phyloP scores from a whole-genome alignment of 2,797 vertebrate species.

The Alcedo quadribrachys region DNA sequence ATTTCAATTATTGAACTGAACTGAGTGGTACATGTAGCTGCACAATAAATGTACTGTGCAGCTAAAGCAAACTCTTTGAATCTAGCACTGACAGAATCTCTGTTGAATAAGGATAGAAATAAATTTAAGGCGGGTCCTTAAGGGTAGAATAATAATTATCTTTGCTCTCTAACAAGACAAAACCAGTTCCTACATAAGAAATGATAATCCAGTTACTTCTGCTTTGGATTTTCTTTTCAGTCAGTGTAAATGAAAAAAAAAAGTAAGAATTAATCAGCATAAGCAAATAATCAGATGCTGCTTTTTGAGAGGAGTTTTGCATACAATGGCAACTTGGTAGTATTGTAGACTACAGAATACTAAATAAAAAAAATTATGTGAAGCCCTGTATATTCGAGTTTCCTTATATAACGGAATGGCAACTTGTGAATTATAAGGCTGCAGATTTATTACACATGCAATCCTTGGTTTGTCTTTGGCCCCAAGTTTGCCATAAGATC shows the following conservation, averaged over 20 bases:
- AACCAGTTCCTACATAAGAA: not conserved
- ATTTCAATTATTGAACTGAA: not conserved
- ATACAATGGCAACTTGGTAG: not conserved
- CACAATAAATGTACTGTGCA: not conserved
- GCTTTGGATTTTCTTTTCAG: constrained; percentile 15
- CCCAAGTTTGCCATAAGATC: not conserved
- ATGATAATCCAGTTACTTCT: constrained; percentile 24
- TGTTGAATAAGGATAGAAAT: not conserved
- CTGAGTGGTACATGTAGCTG: not conserved
- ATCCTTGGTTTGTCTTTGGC: not conserved
- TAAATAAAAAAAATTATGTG: not conserved
- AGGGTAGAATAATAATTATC: not conserved
- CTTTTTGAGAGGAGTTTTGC: not conserved
- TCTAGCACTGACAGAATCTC: not conserved
- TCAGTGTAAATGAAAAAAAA: not conserved
- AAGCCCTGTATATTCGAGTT: not conserved
- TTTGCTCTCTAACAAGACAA: not conserved
- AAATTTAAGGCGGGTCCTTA: not conserved
- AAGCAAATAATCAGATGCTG: not conserved
- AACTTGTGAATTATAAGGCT: not conserved
- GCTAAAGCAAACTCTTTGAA: not conserved
- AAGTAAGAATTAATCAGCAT: not conserved
- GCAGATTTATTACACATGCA: not conserved
- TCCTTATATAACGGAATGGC: not conserved
- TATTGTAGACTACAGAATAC: not conserved